Conservation (phyloP, 2,888 invertebrate genomes). For the Mythimna vitellina region DNA sequence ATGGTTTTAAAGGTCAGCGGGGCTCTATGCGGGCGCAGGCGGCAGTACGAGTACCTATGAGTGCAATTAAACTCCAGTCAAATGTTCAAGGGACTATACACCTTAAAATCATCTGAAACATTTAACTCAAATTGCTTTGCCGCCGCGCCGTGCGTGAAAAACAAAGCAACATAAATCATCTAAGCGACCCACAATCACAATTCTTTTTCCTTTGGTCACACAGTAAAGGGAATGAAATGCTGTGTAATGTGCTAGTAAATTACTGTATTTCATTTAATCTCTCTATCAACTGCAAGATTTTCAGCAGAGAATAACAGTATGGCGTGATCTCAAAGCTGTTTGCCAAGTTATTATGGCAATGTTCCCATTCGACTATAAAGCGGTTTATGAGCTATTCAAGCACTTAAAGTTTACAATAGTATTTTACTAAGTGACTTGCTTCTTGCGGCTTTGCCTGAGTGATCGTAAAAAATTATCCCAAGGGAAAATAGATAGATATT, state of each 20-base stretch:
- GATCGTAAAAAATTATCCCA: too few species aligned
- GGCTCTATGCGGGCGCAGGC: too few species aligned
- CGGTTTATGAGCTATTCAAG: slow-evolving; percentile 1
- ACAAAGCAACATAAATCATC: not conserved
- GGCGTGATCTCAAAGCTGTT: not conserved
- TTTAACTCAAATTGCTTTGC: not conserved
- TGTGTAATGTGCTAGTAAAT: not conserved
- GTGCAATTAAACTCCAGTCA: too few species aligned
- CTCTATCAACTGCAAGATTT: not conserved
- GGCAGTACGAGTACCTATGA: too few species aligned
- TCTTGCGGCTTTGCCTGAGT: too few species aligned
- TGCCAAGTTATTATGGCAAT: slow-evolving; percentile 16
- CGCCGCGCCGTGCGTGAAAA: not conserved
- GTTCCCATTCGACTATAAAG: slow-evolving; percentile 9
- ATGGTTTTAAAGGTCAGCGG: too few species aligned
- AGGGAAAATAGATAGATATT: too few species aligned
- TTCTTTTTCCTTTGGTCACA: too few species aligned
- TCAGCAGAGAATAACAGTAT: not conserved
- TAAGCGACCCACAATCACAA: not conserved
- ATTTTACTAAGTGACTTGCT: not conserved
- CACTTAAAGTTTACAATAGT: not conserved
- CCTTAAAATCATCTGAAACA: too few species aligned
- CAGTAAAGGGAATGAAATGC: not conserved
- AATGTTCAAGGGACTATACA: too few species aligned
- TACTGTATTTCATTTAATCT: too few species aligned